phyloP scores from a whole-genome alignment of 2,797 vertebrate genomes.

The Manis javanica region DNA sequence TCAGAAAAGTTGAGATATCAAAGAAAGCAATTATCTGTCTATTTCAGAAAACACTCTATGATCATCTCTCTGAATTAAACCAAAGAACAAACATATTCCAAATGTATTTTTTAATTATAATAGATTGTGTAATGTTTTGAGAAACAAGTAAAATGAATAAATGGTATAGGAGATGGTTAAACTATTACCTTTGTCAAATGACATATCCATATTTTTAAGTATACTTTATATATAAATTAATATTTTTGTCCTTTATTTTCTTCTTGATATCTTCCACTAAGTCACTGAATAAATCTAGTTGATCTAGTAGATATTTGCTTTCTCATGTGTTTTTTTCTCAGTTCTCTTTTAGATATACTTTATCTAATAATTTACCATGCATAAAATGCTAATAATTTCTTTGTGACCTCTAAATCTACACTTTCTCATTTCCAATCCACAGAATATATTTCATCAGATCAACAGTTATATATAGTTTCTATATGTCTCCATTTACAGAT shows the following conservation, averaged over 20 bases:
- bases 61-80: not conserved
- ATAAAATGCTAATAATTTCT: not conserved
- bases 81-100: not conserved
- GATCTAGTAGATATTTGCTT: too few species aligned
- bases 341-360: not conserved
- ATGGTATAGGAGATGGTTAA: not conserved
- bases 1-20: constrained; percentile 36
- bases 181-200: not conserved
- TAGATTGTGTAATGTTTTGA: not conserved
- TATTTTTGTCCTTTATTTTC: not conserved
- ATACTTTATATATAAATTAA: not conserved
- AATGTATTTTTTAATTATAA: not conserved
- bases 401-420: not conserved
- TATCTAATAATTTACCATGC: not conserved
- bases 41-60: not conserved
- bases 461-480: not conserved
- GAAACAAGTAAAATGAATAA: not conserved
- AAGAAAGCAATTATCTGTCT: not conserved
- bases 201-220: not conserved
- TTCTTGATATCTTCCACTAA: not conserved
- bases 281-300: not conserved
- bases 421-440: not conserved
- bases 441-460: not conserved
- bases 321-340: not conserved
- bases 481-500: not conserved